Percentiles rank a stretch among this genome's conserved stretches.
phyloP scores from a whole-genome alignment of 2,113 vertebrate genomes.

The Ceuthmochares aereus region DNA sequence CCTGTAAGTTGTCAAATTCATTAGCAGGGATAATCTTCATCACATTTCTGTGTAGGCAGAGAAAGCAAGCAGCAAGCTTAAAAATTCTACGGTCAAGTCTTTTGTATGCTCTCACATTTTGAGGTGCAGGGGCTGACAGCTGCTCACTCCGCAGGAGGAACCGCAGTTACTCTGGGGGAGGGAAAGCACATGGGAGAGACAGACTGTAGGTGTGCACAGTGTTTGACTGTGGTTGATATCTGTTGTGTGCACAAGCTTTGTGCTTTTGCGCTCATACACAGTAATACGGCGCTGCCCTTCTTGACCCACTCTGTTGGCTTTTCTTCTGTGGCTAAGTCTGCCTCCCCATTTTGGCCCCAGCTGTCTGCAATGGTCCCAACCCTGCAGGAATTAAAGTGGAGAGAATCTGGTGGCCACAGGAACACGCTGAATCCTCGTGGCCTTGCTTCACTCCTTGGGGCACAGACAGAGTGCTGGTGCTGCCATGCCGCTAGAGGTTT shows the following conservation, averaged over 20 bases:
- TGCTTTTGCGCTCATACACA: background rate
- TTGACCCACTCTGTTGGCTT: background rate
- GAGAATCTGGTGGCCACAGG: background rate
- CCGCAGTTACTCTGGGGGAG: rapidly evolving
- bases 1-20: background rate
- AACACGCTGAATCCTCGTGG: background rate
- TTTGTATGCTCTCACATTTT: rapidly evolving
- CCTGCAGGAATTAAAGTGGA: background rate
- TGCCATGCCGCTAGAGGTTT: background rate
- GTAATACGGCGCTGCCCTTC: rapidly evolving
- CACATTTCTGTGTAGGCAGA: background rate
- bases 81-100: background rate
- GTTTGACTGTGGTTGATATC: no score
- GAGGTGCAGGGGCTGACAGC: background rate
- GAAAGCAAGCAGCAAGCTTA: background rate
- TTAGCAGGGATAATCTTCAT: background rate
- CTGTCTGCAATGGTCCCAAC: rapidly evolving
- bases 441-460: background rate
- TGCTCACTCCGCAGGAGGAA: rapidly evolving
- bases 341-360: rapidly evolving
- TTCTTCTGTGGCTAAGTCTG: no score
- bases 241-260: no score
- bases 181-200: no score
- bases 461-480: background rate
- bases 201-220: no score